These are phyloP conservation scores for Hirudinaria manillensis DNA, from an alignment of 2,888 invertebrate genomes.

Conservation along the genomic window DNA sequence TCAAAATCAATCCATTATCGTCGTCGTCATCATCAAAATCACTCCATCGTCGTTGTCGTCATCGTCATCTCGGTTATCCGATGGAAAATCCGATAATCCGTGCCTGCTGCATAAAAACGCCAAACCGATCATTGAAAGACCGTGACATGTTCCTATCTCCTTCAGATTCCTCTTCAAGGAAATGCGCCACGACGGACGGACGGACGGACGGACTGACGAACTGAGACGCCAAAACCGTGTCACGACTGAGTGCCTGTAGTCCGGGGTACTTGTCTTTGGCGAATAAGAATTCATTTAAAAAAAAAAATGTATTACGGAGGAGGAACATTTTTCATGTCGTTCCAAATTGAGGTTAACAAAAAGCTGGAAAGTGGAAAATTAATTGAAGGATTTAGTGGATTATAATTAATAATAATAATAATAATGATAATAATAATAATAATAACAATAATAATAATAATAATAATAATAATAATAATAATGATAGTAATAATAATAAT, in stretches of 20 bases:
- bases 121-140: too few relatives aligned
- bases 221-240: background rate
- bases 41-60: too few relatives aligned
- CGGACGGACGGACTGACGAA: constrained; percentile 22
- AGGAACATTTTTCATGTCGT: background rate
- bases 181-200: constrained; percentile 7
- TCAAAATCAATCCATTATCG: too few relatives aligned
- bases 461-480: constrained; percentile 4
- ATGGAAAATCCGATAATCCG: too few relatives aligned
- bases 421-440: constrained; percentile 19
- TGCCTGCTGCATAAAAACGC: too few relatives aligned
- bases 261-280: too few relatives aligned
- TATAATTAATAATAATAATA: background rate
- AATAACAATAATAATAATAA: background rate
- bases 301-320: background rate
- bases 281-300: too few relatives aligned
- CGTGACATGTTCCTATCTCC: too few relatives aligned
- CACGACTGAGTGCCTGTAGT: too few relatives aligned
- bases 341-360: background rate
- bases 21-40: too few relatives aligned
- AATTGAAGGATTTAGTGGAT: background rate
- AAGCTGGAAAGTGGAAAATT: background rate
- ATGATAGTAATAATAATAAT: constrained; percentile 26
- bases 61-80: too few relatives aligned
- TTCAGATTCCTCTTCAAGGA: too few relatives aligned